Evolutionary conservation across 2,113 vertebrate genomes (phyloP).

Genomic region (Girardinichthys multiradiatus): DNA sequence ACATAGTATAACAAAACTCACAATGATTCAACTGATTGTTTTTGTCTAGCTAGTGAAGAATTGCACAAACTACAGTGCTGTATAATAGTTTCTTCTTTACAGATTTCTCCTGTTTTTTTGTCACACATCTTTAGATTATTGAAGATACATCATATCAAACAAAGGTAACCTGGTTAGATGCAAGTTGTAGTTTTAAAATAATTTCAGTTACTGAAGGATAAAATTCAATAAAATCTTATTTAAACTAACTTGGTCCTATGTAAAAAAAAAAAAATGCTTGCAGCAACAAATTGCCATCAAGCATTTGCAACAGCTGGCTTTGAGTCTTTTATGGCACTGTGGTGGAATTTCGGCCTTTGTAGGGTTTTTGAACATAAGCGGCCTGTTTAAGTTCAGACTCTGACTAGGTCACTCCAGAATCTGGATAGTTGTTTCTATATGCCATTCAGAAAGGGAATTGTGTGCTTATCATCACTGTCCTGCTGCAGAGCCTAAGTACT

Average conservation of each 20-base stretch:
- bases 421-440: too few species aligned
- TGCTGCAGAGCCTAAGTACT: too few species aligned
- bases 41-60: slow-evolving; percentile 29
- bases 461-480: too few species aligned
- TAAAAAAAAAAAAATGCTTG: neutral
- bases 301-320: neutral
- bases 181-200: neutral
- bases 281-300: neutral
- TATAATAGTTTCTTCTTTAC: neutral
- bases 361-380: neutral
- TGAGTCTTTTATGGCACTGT: neutral
- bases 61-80: slow-evolving; percentile 11
- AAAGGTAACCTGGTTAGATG: neutral
- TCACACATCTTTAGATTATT: neutral
- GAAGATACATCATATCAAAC: neutral
- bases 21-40: slow-evolving; percentile 10
- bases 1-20: neutral
- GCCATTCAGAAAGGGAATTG: neutral
- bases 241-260: neutral
- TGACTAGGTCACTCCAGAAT: neutral
- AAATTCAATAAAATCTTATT: neutral
- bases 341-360: neutral
- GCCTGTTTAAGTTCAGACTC: neutral
- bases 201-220: neutral
- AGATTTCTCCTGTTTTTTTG: neutral